These are phyloP conservation scores for Idaea biselata DNA, from an alignment of 2,888 invertebrate genomes.

Conservation along the genomic window DNA sequence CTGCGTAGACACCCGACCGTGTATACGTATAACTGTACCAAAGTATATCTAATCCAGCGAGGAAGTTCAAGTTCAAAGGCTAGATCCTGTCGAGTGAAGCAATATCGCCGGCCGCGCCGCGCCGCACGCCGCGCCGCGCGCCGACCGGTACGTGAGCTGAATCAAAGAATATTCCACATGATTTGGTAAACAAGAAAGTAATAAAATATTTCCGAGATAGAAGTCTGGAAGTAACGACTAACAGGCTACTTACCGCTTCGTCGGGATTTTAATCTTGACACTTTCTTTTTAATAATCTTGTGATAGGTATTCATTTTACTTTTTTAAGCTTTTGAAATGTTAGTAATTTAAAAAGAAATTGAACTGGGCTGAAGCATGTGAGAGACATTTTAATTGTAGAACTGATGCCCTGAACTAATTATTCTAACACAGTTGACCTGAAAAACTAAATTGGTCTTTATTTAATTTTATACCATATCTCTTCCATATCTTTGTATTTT, in stretches of 20 bases:
- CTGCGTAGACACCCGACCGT: too few species aligned
- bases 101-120: background rate
- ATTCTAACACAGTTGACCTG: too few species aligned
- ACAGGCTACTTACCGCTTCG: background rate
- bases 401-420: too few species aligned
- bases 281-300: background rate
- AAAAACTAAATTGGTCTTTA: too few species aligned
- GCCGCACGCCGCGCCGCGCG: background rate
- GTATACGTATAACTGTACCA: background rate
- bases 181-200: conserved; percentile 1
- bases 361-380: too few species aligned
- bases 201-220: background rate
- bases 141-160: background rate
- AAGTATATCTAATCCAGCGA: background rate
- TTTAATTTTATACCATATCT: too few species aligned
- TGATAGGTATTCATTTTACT: too few species aligned
- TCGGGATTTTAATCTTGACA: background rate
- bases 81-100: background rate
- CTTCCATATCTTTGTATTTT: too few species aligned
- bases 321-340: too few species aligned
- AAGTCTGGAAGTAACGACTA: background rate
- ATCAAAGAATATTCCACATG: background rate
- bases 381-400: too few species aligned
- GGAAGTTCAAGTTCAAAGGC: conserved; percentile 1
- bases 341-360: too few species aligned